Evolutionary conservation across 2,888 invertebrate genomes (phyloP), one percentile per base, ranked within the genome.

Genomic region (Limnephilus auricula): DNA sequence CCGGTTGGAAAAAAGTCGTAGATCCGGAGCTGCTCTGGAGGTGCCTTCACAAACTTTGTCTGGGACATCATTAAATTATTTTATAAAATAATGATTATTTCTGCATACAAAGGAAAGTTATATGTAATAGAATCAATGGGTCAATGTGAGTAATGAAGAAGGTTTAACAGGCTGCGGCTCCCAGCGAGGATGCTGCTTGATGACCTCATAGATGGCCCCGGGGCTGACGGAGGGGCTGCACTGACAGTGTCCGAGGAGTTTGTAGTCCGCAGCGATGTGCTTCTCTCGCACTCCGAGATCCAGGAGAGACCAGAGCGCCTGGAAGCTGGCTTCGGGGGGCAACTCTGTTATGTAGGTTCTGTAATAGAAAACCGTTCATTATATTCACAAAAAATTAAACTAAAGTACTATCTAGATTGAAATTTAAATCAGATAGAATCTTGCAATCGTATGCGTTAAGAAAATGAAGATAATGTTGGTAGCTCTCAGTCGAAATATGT

Each of bases 131-230:
- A 50, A 50, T 50, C 50, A 50, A 13, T 18, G 15, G 5, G 65
- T 65, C 65, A 65, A 45, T 15, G 45, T 45, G n/a, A 37, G 30
- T 79, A 18, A 40, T 37, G 30, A 89, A 37, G 30, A 6, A 82
- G 89, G 89, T 82, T 40, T 80, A 40, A 89, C 15, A 78, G 89
- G 89, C 90, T 65, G 90, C 92, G 80, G 32, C 32, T 82, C 92
- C 94, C 95, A 97, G 93, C 96, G 95, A 0, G 95, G 94, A 97
- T 96, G 97, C 0, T 95, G 95, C 93, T 96, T 94, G 30, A 97
- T 95, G 94, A 96, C 96, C 79, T 95, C 94, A 93, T 94, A 96
- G 0, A 97, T 94, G 79, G 94, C 94, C 0, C 97, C 97, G 4
- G 96, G 97, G 93, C 96, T 96, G 92, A 95, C 95, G 2, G 94